Conservation (phyloP, 2,113 vertebrate genomes). For the Arizona elegans region DNA sequence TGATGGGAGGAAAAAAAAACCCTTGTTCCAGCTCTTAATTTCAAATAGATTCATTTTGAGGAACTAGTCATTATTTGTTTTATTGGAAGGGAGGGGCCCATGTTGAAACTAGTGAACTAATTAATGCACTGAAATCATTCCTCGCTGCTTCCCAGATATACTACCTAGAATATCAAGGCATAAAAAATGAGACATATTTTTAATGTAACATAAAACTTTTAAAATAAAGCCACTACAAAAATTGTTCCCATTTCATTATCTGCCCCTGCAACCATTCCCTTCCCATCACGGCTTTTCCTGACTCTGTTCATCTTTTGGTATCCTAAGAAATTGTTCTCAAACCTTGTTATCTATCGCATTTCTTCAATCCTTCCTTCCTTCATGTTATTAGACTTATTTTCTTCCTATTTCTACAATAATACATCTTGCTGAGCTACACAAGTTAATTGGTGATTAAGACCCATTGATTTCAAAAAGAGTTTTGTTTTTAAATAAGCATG, state of each 20-base stretch:
- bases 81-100: not conserved
- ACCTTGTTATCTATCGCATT: not conserved
- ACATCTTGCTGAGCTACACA: not conserved
- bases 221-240: no score
- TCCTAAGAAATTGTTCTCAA: not conserved
- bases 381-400: not conserved
- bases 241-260: not conserved
- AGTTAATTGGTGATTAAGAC: not conserved
- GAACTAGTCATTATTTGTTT: constrained; percentile 53
- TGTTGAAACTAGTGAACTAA: not conserved
- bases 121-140: not conserved
- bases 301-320: not conserved
- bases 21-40: constrained; percentile 37
- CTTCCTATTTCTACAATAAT: not conserved
- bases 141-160: not conserved
- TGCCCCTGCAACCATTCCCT: not conserved
- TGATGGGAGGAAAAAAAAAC: constrained; percentile 39
- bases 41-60: constrained; percentile 53
- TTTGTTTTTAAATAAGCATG: not conserved
- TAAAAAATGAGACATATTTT: not conserved
- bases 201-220: not conserved
- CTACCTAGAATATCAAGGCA: not conserved
- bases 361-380: not conserved
- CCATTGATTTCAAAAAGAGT: not conserved
- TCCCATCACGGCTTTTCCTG: not conserved